Conservation (phyloP, 1,140 invertebrate genomes). For the Cepaea nemoralis region DNA sequence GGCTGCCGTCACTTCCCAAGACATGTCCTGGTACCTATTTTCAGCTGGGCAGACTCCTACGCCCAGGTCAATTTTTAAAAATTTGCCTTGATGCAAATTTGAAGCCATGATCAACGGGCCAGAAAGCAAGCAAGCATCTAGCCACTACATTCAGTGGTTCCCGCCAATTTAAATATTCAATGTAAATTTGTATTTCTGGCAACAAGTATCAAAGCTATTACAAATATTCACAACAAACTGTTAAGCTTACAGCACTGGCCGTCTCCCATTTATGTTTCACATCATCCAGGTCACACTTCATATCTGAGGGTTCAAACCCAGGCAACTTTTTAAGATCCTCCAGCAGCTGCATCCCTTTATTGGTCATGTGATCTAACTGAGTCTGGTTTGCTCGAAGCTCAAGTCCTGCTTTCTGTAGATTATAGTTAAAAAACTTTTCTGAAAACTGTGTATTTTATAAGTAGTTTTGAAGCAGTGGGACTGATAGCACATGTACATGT, state of each 20-base stretch:
- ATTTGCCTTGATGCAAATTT: too few relatives aligned
- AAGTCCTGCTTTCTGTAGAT: constrained; percentile 66
- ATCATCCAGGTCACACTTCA: constrained; percentile 68
- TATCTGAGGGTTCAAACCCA: constrained; percentile 77
- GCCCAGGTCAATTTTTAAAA: too few relatives aligned
- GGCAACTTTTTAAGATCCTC: constrained; percentile 76
- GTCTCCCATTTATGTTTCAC: constrained; percentile 81
- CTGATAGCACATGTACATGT: too few relatives aligned
- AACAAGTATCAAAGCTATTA: not conserved
- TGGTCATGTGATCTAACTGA: constrained; percentile 66
- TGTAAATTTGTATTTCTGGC: not conserved
- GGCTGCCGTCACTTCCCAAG: too few relatives aligned
- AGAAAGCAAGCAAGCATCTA: too few relatives aligned
- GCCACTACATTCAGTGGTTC: too few relatives aligned
- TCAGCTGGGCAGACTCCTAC: too few relatives aligned
- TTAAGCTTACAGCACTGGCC: constrained; percentile 76
- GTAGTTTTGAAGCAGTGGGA: too few relatives aligned
- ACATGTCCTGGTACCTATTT: too few relatives aligned
- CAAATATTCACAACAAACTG: not conserved
- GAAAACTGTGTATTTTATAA: too few relatives aligned
- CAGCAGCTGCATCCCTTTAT: constrained; percentile 65
- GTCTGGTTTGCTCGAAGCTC: constrained; percentile 67
- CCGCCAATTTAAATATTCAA: too few relatives aligned
- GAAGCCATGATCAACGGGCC: too few relatives aligned
- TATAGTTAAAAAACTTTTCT: not conserved